Conservation (phyloP, 2,888 invertebrate species). For the Nasonovia ribisnigri region DNA sequence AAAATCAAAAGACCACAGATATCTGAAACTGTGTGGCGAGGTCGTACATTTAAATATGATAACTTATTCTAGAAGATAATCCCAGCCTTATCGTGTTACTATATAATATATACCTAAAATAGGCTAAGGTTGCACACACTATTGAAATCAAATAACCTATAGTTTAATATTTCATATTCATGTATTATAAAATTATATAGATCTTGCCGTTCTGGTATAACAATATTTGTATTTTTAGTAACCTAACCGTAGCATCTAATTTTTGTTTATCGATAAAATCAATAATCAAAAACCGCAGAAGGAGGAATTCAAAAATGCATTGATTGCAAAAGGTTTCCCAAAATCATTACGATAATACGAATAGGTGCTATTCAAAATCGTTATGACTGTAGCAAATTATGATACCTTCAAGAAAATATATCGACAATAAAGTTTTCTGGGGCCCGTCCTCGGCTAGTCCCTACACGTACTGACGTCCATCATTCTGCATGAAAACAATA, state of each 20-base stretch:
- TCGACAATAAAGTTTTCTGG: neutral
- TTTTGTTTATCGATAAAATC: neutral
- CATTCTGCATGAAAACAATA: neutral
- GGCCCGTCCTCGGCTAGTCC: neutral
- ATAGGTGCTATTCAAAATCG: neutral
- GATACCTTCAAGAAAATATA: neutral
- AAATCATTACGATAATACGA: neutral
- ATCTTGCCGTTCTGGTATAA: neutral
- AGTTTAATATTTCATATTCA: neutral
- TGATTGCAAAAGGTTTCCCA: neutral
- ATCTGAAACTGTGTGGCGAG: neutral
- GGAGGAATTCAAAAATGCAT: neutral
- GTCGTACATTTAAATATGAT: neutral
- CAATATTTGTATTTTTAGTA: neutral
- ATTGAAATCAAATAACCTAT: neutral
- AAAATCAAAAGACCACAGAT: slow-evolving; percentile 3
- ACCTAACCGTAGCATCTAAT: neutral
- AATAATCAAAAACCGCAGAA: neutral
- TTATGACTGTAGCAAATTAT: neutral
- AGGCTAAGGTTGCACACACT: neutral
- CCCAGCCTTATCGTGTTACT: neutral
- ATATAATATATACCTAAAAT: neutral
- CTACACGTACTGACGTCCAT: neutral
- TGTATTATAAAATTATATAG: neutral
- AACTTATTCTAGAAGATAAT: neutral